Evolutionary conservation across 92 coral and sea anemone genomes (phyloP), one percentile per base, ranked within the genome.

Genomic region (Parazoanthus darwini): DNA sequence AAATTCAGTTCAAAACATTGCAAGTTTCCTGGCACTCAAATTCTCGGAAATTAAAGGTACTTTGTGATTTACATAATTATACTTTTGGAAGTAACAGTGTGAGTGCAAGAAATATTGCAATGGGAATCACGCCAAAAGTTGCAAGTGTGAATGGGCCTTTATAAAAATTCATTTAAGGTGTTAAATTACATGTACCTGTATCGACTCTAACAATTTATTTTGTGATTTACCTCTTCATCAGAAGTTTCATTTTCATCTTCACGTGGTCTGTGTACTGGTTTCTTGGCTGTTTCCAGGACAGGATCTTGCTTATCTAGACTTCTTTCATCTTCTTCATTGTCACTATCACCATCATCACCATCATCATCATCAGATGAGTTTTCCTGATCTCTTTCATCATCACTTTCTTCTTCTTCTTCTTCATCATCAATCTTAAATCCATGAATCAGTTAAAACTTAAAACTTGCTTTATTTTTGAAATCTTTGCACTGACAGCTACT

Each of bases 171-270:
- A 20, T 9, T 38, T n/a, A 68, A 11, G 20, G 50, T 54, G 39
- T 63, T 50, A 39, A 46, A 44, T 39, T 39, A 39, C 42, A 39
- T 39, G 33, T 29, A 29, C 33, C 33, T 39, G 42, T 22, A 15
- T 23, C 18, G 6, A 67, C 29, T 48, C 42, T 23, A 16, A 74
- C 20, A 1, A 5, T 20, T 15, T 7, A 11, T 10, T 11, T 8
- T 5, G 11, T 6, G 77, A 81, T 25, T 37, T 59, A 94, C 96
- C 94, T 94, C 96, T 54, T 94, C 96, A 88, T 92, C 93, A 29
- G 96, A 94, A 48, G 94, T 90, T 6, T 94, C 94, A 66, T 77
- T 66, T 54, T 94, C 94, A 66, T 77, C 54, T 54, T 87, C 94
- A 39, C 38, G 79, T 8, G 35, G 85, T 66, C 8, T 25, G 37